Evolutionary conservation across 2,797 vertebrate genomes (phyloP).

Genomic region (Selene dorsalis): DNA sequence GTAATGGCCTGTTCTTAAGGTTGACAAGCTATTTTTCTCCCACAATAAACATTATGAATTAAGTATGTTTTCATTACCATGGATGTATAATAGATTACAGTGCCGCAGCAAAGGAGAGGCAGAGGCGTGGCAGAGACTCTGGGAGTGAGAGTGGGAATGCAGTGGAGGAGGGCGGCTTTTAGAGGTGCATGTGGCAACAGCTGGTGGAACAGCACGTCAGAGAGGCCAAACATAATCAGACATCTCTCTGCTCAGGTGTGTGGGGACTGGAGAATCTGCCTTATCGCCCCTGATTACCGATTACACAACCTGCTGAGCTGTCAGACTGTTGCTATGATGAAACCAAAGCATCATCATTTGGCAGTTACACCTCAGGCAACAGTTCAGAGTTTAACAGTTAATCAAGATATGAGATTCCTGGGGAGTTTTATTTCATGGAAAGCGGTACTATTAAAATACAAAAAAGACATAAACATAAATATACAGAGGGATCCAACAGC

Average conservation of each 20-base stretch:
- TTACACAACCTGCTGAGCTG: conserved; percentile 70
- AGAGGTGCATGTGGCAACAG: conserved; percentile 65
- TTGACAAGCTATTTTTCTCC: conserved; percentile 47
- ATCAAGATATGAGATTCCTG: conserved; percentile 4
- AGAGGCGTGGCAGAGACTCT: conserved; percentile 46
- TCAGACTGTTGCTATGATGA: conserved; percentile 66
- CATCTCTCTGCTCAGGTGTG: conserved; percentile 73
- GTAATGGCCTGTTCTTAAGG: conserved; percentile 20
- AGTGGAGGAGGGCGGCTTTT: conserved; percentile 66
- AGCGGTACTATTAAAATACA: conserved; percentile 1
- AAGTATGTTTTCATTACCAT: conserved; percentile 70
- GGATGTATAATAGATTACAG: conserved; percentile 69
- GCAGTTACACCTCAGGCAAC: conserved; percentile 59
- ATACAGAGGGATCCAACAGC: not conserved
- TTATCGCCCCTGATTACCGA: conserved; percentile 66
- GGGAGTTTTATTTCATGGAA: conserved; percentile 13
- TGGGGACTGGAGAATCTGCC: conserved; percentile 53
- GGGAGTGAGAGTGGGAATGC: conserved; percentile 30
- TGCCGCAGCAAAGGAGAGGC: conserved; percentile 28
- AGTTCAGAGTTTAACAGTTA: conserved; percentile 12
- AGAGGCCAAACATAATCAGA: conserved; percentile 71
- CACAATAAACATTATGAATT: conserved; percentile 73
- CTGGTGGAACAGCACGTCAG: conserved; percentile 72
- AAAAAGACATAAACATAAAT: not conserved
- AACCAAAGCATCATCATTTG: conserved; percentile 43